Percentiles rank a stretch among this genome's conserved stretches.
Conservation (phyloP, 2,113 vertebrate species). For the Nanorana parkeri region DNA sequence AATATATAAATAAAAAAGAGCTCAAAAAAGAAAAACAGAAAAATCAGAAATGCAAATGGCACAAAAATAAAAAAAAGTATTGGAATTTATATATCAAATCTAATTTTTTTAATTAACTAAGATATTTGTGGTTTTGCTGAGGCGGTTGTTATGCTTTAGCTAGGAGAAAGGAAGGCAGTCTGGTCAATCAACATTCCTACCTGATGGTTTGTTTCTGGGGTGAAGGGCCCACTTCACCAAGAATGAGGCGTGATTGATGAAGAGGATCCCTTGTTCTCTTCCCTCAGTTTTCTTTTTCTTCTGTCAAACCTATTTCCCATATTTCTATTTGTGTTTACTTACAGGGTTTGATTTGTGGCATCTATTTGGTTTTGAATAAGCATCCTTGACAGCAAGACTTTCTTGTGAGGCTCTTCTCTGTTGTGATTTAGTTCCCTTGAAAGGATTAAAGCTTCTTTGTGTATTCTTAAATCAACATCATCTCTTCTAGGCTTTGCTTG, state of each 20-base stretch:
- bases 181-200: conserved; percentile 76
- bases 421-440: conserved; percentile 92
- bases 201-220: conserved; percentile 70
- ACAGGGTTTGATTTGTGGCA: conserved; percentile 84
- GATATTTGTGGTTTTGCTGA: conserved; percentile 65
- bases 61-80: not conserved
- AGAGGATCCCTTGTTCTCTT: conserved; percentile 62
- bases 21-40: not conserved
- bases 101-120: conserved; percentile 69
- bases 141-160: conserved; percentile 65
- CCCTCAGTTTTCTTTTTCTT: conserved; percentile 52
- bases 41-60: not conserved
- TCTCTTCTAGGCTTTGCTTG: conserved; percentile 85
- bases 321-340: conserved; percentile 91
- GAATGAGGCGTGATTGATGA: conserved; percentile 68
- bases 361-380: conserved; percentile 83
- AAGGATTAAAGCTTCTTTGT: conserved; percentile 96
- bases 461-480: conserved; percentile 93
- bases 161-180: conserved; percentile 66
- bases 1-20: too few species aligned
- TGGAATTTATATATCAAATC: not conserved
- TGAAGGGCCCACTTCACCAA: conserved; percentile 63
- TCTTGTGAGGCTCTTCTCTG: conserved; percentile 83
- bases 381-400: conserved; percentile 86
- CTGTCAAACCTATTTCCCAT: conserved; percentile 79